phyloP scores from a whole-genome alignment of 2,888 invertebrate species.

The Sericinus montela region DNA sequence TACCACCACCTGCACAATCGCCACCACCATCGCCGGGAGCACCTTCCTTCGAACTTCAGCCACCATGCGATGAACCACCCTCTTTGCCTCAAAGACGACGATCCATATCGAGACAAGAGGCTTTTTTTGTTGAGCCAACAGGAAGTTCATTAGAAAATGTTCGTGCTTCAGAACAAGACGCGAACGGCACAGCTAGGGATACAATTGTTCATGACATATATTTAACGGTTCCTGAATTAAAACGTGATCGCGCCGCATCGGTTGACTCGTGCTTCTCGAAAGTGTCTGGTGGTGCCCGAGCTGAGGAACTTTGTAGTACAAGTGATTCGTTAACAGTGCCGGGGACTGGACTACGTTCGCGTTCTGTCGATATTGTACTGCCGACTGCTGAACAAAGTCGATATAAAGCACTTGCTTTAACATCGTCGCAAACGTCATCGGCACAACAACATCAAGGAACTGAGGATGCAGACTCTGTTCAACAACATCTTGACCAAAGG shows the following conservation, averaged over 20 bases:
- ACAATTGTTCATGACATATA: slow-evolving; percentile 84
- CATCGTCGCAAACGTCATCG: slow-evolving; percentile 67
- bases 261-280: slow-evolving; percentile 93
- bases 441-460: slow-evolving; percentile 37
- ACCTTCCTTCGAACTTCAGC: slow-evolving; percentile 79
- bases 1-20: slow-evolving; percentile 57
- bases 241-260: slow-evolving; percentile 91
- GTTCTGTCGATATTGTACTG: slow-evolving; percentile 92
- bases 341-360: slow-evolving; percentile 85
- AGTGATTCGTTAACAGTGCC: slow-evolving; percentile 84
- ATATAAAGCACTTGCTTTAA: slow-evolving; percentile 89
- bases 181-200: slow-evolving; percentile 50
- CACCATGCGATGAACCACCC: slow-evolving; percentile 66
- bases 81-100: slow-evolving; percentile 79
- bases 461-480: slow-evolving; percentile 36
- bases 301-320: slow-evolving; percentile 83
- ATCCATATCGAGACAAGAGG: slow-evolving; percentile 90
- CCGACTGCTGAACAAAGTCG: slow-evolving; percentile 91
- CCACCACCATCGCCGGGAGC: slow-evolving; percentile 77
- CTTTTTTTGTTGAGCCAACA: slow-evolving; percentile 87
- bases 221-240: slow-evolving; percentile 89
- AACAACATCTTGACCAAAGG: slow-evolving; percentile 48
- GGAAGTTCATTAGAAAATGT: slow-evolving; percentile 86
- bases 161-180: slow-evolving; percentile 72
- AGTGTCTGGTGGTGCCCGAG: slow-evolving; percentile 84